Evolutionary conservation across 2,888 invertebrate genomes (phyloP).

Genomic region (Plagodis dolabraria): DNA sequence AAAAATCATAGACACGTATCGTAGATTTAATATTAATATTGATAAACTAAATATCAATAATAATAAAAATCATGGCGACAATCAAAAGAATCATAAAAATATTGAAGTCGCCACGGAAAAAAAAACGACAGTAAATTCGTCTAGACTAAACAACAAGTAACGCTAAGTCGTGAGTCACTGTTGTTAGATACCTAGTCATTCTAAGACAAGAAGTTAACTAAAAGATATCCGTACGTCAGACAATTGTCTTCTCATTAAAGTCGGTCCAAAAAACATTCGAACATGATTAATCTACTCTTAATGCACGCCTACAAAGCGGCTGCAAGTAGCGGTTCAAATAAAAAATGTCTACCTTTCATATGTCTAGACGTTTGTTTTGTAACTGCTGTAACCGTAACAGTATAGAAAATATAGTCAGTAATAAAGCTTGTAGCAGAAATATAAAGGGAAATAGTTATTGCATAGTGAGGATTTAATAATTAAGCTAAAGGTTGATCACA

Average conservation of each 20-base stretch:
- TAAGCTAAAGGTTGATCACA: too few relatives aligned
- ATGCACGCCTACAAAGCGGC: slow-evolving; percentile 52
- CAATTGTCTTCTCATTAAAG: slow-evolving; percentile 28
- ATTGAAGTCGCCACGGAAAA: neutral
- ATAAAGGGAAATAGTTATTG: too few relatives aligned
- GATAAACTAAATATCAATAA: too few relatives aligned
- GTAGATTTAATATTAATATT: too few relatives aligned
- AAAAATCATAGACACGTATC: too few relatives aligned
- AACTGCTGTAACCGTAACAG: slow-evolving; percentile 36
- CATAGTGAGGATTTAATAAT: too few relatives aligned
- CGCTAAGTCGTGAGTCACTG: slow-evolving; percentile 2
- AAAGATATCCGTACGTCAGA: slow-evolving; percentile 5
- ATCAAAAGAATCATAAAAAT: too few relatives aligned
- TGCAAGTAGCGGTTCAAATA: slow-evolving; percentile 55
- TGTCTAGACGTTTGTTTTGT: slow-evolving; percentile 68
- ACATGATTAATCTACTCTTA: slow-evolving; percentile 62
- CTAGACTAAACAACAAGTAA: neutral
- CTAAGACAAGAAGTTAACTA: slow-evolving; percentile 20
- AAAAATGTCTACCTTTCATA: slow-evolving; percentile 67
- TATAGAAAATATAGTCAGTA: slow-evolving; percentile 5
- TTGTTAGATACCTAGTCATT: slow-evolving; percentile 34
- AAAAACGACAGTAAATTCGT: neutral
- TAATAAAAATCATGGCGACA: too few relatives aligned
- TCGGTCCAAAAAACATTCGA: slow-evolving; percentile 39
- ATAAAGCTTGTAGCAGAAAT: neutral